Base-by-base conservation (phyloP, 2,888 invertebrate species). In the Drosophila koepferae region DNA sequence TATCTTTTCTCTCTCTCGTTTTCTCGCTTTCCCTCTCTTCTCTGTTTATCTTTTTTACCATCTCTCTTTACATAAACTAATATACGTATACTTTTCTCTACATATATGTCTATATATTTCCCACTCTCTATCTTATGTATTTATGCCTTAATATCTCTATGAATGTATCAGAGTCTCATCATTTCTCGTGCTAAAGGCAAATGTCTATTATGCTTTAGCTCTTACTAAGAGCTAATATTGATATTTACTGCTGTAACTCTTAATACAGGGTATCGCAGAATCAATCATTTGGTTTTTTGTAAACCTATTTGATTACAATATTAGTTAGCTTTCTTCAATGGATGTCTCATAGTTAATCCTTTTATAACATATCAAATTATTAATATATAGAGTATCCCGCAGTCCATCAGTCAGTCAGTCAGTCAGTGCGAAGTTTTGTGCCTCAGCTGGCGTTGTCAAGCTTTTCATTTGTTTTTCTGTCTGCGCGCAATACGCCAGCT, bases 401-500 rank as follows among this genome's bases (percentile, higher is more conserved):
- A 23, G 60, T 60, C 69, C 7, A 18, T 43, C 55, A 56, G 65
- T 62, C 48, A 34, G 56, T 62, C 48, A 34, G 56, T 60, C 70
- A 12, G 16, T 44, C 56, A 58, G 28, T 63, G 49, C 18, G 28
- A 41, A 18, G 18, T 34, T 53, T 40, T 10, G 48, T 69, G 59
- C 49, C 87, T 67, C 84, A 85, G 49, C 82, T 85, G 84, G 56
- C 66, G 58, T 31, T 65, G 20, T 41, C 48, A 68, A 70, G 68
- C 73, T 85, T 82, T 77, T 51, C 82, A 85, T 82, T 87, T 85
- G 74, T 60, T 64, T 77, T 74, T 53, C 68, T 59, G 66, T 63
- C 66, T 85, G 82, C 54, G 58, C 53, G 31, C 69, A 63, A 46
- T 53, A 44, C 63, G 71, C 72, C 84, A 85, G 87, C 63, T 85